Conservation (phyloP, 2,888 invertebrate genomes). For the Andrena bicolor region DNA sequence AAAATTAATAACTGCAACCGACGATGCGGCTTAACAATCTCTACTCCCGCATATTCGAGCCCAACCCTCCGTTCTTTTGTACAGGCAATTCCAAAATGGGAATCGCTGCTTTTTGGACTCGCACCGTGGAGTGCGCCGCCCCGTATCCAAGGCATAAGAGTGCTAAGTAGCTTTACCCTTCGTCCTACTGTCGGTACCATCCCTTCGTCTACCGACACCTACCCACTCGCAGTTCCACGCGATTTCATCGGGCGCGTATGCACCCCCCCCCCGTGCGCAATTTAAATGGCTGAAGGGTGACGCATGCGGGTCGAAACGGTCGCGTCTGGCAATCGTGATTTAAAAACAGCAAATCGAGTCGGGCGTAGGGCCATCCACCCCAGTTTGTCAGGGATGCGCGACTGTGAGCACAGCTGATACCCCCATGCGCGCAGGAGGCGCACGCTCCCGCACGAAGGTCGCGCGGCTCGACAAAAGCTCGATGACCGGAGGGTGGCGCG, state of each 20-base stretch:
- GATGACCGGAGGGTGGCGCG: slow-evolving; percentile 47
- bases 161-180: neutral
- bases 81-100: no score
- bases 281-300: slow-evolving; percentile 51
- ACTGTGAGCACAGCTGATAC: slow-evolving; percentile 82
- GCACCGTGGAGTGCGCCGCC: no score
- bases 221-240: neutral
- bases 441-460: slow-evolving; percentile 48
- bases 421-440: slow-evolving; percentile 74
- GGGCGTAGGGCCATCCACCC: slow-evolving; percentile 28
- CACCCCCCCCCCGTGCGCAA: slow-evolving; percentile 26
- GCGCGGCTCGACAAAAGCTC: slow-evolving; percentile 58
- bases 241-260: neutral
- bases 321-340: slow-evolving; percentile 61
- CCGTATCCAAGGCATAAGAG: no score
- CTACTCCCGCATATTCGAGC: no score
- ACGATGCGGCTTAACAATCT: neutral
- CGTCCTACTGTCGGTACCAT: no score
- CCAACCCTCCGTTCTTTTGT: no score
- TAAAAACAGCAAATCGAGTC: slow-evolving; percentile 62
- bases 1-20: slow-evolving; percentile 4
- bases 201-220: neutral
- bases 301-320: slow-evolving; percentile 52
- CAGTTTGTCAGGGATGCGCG: slow-evolving; percentile 43
- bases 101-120: no score